These are phyloP conservation scores for Tinea semifulvella DNA, from an alignment of 2,888 invertebrate species.

Conservation along the genomic window DNA sequence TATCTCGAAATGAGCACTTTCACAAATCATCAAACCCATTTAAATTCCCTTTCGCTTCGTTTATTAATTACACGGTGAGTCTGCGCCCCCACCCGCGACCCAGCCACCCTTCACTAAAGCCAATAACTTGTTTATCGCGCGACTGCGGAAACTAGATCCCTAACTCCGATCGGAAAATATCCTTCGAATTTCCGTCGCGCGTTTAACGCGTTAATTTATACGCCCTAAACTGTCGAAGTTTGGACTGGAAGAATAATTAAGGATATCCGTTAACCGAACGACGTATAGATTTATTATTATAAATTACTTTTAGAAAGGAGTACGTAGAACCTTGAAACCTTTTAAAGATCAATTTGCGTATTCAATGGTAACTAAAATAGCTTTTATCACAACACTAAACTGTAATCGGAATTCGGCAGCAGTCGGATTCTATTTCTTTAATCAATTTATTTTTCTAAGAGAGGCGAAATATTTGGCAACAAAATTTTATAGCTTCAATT, in stretches of 20 bases:
- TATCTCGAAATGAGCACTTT: constrained; percentile 25
- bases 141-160: constrained; percentile 51
- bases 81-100: constrained; percentile 22
- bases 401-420: no score
- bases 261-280: constrained; percentile 21
- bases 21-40: constrained; percentile 44
- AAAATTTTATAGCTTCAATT: no score
- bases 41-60: constrained; percentile 41
- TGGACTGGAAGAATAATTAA: constrained; percentile 22
- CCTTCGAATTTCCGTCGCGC: constrained; percentile 39
- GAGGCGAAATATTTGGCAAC: no score
- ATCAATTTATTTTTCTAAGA: no score
- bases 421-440: no score
- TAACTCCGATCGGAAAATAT: constrained; percentile 50
- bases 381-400: background rate
- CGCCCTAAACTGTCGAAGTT: constrained; percentile 23
- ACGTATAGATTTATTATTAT: constrained; percentile 20
- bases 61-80: constrained; percentile 53
- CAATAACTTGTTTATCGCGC: constrained; percentile 57
- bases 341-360: constrained; percentile 9
- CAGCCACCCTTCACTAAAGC: constrained; percentile 30
- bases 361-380: background rate
- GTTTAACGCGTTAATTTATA: constrained; percentile 24
- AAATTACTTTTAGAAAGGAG: constrained; percentile 16
- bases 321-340: constrained; percentile 8